Conservation (phyloP, 2,113 vertebrate genomes). For the human region DNA sequence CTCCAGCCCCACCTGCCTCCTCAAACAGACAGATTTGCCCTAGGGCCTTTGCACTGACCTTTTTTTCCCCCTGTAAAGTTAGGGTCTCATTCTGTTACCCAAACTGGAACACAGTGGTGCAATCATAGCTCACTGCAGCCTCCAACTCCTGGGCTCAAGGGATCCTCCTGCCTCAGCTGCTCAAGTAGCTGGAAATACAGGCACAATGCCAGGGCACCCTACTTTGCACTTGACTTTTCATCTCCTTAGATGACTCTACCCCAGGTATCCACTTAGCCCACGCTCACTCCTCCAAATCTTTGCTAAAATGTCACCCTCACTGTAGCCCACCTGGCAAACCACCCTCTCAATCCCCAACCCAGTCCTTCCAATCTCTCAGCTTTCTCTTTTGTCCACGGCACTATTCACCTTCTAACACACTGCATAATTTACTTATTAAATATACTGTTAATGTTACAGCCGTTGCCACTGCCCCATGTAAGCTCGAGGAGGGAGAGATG, state of each 20-base stretch:
- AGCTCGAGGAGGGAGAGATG: neutral
- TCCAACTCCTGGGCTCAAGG: neutral
- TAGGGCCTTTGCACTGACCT: neutral
- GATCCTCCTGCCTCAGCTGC: neutral
- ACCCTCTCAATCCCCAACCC: neutral
- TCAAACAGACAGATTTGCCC: neutral
- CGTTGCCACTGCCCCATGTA: neutral
- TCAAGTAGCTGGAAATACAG: neutral
- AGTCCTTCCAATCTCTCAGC: neutral
- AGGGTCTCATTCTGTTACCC: neutral
- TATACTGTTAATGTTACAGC: neutral
- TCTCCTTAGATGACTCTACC: accelerated
- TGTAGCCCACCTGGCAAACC: neutral
- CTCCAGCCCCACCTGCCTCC: neutral
- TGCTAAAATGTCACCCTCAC: neutral
- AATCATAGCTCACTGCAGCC: neutral
- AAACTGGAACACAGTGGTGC: neutral
- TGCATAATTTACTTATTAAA: neutral
- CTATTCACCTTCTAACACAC: neutral
- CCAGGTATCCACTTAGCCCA: neutral
- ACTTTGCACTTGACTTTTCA: neutral
- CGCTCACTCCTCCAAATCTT: neutral
- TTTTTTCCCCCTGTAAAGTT: neutral
- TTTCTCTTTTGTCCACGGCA: neutral
- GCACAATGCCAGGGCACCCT: neutral